Evolutionary conservation across 2,113 vertebrate genomes (phyloP).

Genomic region (Litocranius walleri): DNA sequence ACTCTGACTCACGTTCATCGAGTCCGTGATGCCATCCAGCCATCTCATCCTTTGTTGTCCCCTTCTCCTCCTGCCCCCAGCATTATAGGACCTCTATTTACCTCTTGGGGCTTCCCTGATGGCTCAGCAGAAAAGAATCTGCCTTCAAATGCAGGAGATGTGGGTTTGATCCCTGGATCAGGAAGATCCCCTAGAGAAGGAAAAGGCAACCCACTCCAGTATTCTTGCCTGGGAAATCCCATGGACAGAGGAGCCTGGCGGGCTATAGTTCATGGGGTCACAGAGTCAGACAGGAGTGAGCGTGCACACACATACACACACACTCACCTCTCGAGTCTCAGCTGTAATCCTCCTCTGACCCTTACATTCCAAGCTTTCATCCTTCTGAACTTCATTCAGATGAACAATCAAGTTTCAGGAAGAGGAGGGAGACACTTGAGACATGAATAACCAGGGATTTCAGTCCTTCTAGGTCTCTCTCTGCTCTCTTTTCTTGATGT

Average conservation of each 20-base stretch:
- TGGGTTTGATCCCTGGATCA: neutral
- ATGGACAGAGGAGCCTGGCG: neutral
- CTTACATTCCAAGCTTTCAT: neutral
- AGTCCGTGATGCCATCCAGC: too few species aligned
- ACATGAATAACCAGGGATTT: neutral
- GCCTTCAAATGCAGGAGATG: neutral
- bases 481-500: neutral
- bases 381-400: neutral
- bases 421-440: neutral
- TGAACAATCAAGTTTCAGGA: neutral
- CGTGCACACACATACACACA: neutral
- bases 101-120: neutral
- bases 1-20: too few species aligned
- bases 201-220: neutral
- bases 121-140: neutral
- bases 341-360: neutral
- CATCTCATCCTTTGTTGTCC: too few species aligned
- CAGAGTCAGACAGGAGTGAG: neutral
- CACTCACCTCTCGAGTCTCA: neutral
- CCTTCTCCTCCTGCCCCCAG: too few species aligned
- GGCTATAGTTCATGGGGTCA: neutral
- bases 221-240: neutral
- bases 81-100: neutral
- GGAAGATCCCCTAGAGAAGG: neutral
- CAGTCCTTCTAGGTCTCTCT: neutral